A percentile compares a stretch with the other conserved stretches of the same genome.
These are phyloP conservation scores for Bovichtus variegatus DNA, from an alignment of 2,797 vertebrate species.

Conservation along the genomic window DNA sequence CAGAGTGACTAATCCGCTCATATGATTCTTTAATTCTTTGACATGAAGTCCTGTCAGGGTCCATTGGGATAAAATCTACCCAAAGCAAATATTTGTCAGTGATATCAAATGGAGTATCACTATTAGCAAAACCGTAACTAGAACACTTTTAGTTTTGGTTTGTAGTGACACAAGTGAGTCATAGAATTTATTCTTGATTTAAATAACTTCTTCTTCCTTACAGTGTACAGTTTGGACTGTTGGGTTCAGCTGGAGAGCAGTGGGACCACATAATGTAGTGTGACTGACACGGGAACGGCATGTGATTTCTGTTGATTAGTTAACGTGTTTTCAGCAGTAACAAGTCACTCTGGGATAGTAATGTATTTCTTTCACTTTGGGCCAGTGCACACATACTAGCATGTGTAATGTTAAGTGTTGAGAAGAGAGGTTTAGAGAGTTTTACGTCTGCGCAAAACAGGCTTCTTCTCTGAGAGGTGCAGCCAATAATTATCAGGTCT, in stretches of 20 bases:
- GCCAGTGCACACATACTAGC: not conserved
- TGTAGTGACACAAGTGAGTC: not conserved
- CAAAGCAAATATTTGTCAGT: not conserved
- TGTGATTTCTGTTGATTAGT: conserved; percentile 29
- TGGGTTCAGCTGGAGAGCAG: not conserved
- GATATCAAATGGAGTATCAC: not conserved
- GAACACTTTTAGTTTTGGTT: not conserved
- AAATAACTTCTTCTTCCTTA: not conserved
- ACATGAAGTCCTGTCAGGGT: not conserved
- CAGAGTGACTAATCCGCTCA: not conserved
- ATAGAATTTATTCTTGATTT: not conserved
- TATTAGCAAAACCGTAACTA: not conserved
- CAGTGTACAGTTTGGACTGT: not conserved
- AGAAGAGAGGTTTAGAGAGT: not conserved
- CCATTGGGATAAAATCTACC: not conserved
- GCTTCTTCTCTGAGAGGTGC: not conserved
- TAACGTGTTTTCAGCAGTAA: conserved; percentile 4
- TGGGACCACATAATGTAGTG: conserved; percentile 11
- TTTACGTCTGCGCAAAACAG: not conserved
- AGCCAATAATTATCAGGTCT: not conserved
- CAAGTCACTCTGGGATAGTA: not conserved
- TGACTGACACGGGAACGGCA: not conserved
- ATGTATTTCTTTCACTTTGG: not conserved
- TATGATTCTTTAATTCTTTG: not conserved
- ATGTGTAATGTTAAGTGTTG: not conserved